phyloP scores from a whole-genome alignment of 2,888 invertebrate genomes.

The Polia nebulosa region DNA sequence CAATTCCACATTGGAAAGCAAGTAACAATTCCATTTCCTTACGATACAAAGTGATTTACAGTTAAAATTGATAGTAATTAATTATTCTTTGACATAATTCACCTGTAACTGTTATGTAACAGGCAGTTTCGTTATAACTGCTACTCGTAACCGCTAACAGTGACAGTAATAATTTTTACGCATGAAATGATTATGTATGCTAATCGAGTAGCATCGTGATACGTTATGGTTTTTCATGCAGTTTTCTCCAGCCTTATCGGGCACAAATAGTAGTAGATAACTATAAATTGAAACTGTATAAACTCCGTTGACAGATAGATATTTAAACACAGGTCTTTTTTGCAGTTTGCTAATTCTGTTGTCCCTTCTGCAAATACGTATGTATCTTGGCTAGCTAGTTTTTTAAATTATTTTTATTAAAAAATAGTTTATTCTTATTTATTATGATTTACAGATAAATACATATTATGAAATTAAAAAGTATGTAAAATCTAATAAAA shows the following conservation, averaged over 20 bases:
- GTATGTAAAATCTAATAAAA: too few relatives aligned
- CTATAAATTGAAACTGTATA: too few relatives aligned
- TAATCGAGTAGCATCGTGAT: conserved; percentile 28
- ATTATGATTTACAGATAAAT: too few relatives aligned
- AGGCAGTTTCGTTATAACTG: conserved; percentile 37
- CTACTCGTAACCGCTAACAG: conserved; percentile 8
- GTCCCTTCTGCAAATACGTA: too few relatives aligned
- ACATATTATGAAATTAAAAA: too few relatives aligned
- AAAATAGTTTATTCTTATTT: too few relatives aligned
- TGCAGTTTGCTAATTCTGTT: too few relatives aligned
- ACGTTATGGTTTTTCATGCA: conserved; percentile 16
- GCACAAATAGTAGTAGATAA: neutral
- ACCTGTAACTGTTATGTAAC: conserved; percentile 49
- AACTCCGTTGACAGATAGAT: too few relatives aligned
- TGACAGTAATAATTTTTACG: conserved; percentile 39
- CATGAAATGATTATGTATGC: conserved; percentile 33
- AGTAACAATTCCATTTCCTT: conserved; percentile 42
- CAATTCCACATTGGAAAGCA: conserved; percentile 42
- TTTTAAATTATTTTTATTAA: too few relatives aligned
- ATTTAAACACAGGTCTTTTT: too few relatives aligned
- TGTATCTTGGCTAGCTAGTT: too few relatives aligned
- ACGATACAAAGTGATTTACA: conserved; percentile 33
- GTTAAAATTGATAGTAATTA: conserved; percentile 35
- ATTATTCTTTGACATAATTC: conserved; percentile 58
- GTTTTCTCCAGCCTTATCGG: conserved; percentile 25